Percentiles rank a stretch among this genome's conserved stretches.
These are phyloP conservation scores for Tautogolabrus adspersus DNA, from an alignment of 2,113 vertebrate genomes.

Conservation along the genomic window DNA sequence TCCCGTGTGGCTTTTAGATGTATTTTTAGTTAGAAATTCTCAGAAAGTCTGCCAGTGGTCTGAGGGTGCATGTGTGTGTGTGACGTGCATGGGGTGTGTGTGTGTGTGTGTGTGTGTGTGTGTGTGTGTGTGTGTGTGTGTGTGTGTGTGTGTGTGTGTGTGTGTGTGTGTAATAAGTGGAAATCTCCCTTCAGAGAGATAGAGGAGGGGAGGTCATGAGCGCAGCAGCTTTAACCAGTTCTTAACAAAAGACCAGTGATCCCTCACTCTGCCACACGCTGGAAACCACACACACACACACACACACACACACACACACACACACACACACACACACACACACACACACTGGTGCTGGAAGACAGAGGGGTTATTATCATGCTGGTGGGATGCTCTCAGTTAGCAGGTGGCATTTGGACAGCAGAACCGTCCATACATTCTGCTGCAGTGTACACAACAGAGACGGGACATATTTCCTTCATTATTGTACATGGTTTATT, in stretches of 20 bases:
- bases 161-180: constrained; percentile 19
- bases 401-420: constrained; percentile 13
- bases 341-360: constrained; percentile 22
- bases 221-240: constrained; percentile 34
- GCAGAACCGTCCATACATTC: constrained; percentile 9
- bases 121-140: constrained; percentile 1
- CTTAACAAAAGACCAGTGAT: constrained; percentile 56
- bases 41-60: background rate
- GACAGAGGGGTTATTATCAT: constrained; percentile 48
- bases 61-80: background rate
- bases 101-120: background rate
- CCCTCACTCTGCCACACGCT: constrained; percentile 5
- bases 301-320: constrained; percentile 12
- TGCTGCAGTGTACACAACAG: background rate
- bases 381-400: constrained; percentile 30
- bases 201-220: constrained; percentile 17
- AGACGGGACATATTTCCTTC: background rate
- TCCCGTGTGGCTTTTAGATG: constrained; percentile 28
- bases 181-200: constrained; percentile 9
- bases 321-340: constrained; percentile 22
- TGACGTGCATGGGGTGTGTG: background rate
- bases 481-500: background rate
- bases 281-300: constrained; percentile 1
- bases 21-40: constrained; percentile 8
- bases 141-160: background rate